Conservation (phyloP, 2,888 invertebrate species). For the Andricus curvator region DNA sequence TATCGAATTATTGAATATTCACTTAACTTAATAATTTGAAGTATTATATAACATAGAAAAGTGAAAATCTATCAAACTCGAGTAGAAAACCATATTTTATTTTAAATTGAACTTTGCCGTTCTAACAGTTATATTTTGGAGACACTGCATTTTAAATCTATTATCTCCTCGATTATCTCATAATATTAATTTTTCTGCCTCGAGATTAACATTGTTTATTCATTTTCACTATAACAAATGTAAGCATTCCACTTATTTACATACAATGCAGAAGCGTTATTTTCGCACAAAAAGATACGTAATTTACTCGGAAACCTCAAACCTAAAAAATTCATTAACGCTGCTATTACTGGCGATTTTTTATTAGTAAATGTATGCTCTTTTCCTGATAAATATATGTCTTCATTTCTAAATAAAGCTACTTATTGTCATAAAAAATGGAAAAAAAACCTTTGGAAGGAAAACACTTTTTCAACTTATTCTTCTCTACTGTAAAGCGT, state of each 20-base stretch:
- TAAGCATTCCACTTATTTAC: not conserved
- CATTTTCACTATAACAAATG: not conserved
- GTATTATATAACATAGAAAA: not conserved
- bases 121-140: not conserved
- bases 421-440: not conserved
- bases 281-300: not conserved
- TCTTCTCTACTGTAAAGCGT: not conserved
- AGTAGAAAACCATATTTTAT: no score
- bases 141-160: not conserved
- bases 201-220: not conserved
- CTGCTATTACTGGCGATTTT: not conserved
- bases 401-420: constrained; percentile 8
- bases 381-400: not conserved
- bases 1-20: not conserved
- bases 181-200: not conserved
- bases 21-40: not conserved
- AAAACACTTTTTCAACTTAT: not conserved
- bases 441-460: not conserved
- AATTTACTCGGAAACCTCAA: not conserved
- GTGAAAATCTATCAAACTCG: no score
- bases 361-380: not conserved
- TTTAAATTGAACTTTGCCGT: no score
- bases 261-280: not conserved
- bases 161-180: not conserved
- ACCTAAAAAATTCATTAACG: not conserved